These are phyloP conservation scores for Coptodon rendalli DNA, from an alignment of 2,113 vertebrate genomes.

Conservation along the genomic window DNA sequence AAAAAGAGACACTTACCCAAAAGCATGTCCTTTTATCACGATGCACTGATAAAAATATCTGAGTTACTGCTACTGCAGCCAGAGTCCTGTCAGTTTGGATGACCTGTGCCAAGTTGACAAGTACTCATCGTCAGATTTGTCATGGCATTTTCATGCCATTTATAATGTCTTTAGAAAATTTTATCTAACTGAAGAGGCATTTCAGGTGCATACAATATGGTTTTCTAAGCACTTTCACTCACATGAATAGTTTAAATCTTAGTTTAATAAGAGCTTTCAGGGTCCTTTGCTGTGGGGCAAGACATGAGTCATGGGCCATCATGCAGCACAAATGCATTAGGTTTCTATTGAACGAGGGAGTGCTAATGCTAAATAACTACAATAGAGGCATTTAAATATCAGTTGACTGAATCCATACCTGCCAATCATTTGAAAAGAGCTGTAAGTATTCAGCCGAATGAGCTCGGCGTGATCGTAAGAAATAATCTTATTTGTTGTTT, in stretches of 20 bases:
- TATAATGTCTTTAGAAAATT: not conserved
- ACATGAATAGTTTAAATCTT: conserved; percentile 9
- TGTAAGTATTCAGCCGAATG: not conserved
- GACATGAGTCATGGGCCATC: not conserved
- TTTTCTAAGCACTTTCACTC: not conserved
- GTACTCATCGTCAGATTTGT: conserved; percentile 30
- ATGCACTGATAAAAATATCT: conserved; percentile 47
- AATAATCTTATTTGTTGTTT: not conserved
- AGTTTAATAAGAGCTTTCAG: conserved; percentile 15
- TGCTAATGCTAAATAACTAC: not conserved
- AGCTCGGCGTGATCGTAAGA: not conserved
- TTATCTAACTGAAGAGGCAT: not conserved
- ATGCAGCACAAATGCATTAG: not conserved
- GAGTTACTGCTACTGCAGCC: conserved; percentile 21
- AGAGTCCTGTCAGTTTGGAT: conserved; percentile 47
- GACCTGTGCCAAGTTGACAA: conserved; percentile 36
- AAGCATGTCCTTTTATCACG: conserved; percentile 23
- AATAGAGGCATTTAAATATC: not conserved
- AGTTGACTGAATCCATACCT: not conserved
- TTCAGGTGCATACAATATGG: not conserved
- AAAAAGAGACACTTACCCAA: conserved; percentile 20
- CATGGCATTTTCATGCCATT: not conserved
- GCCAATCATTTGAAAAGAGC: not conserved
- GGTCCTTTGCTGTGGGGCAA: not conserved
- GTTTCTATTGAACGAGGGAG: not conserved